These are phyloP conservation scores for Cyprinella venusta DNA, from an alignment of 2,797 vertebrate species.

Conservation along the genomic window DNA sequence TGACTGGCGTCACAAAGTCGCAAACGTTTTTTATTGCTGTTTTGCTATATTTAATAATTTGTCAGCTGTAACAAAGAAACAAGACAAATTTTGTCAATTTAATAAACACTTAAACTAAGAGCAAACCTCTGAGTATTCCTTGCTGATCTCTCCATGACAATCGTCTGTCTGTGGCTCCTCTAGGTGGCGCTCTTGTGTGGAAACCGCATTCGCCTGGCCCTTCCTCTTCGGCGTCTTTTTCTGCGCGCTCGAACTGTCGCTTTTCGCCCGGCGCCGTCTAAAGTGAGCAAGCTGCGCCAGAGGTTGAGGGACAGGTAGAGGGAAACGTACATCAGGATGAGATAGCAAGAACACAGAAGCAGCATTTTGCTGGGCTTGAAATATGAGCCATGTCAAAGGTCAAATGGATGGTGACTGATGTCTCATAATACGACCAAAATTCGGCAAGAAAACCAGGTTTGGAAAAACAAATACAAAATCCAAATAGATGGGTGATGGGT, in stretches of 20 bases:
- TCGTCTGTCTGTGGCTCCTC: constrained; percentile 48
- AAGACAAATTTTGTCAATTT: background rate
- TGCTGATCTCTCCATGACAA: constrained; percentile 51
- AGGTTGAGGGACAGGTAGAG: constrained; percentile 86
- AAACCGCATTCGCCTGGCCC: constrained; percentile 80
- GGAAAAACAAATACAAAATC: background rate
- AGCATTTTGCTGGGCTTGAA: constrained; percentile 67
- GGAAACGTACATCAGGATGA: constrained; percentile 86
- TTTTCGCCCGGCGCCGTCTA: constrained; percentile 88
- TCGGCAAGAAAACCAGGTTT: background rate
- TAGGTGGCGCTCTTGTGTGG: constrained; percentile 80
- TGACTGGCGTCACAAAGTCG: background rate
- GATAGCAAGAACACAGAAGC: constrained; percentile 81
- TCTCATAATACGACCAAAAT: background rate
- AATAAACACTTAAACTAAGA: background rate
- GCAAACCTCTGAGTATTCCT: constrained; percentile 70
- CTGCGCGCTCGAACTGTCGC: constrained; percentile 80
- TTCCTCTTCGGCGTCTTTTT: constrained; percentile 94
- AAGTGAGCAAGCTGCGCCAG: constrained; percentile 90
- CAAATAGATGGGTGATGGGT: background rate
- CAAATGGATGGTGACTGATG: background rate
- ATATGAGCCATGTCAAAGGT: constrained; percentile 22
- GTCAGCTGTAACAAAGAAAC: background rate
- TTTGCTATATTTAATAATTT: background rate
- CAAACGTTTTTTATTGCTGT: background rate